phyloP scores from a whole-genome alignment of 2,888 invertebrate genomes.

The Phyto melanocephala region DNA sequence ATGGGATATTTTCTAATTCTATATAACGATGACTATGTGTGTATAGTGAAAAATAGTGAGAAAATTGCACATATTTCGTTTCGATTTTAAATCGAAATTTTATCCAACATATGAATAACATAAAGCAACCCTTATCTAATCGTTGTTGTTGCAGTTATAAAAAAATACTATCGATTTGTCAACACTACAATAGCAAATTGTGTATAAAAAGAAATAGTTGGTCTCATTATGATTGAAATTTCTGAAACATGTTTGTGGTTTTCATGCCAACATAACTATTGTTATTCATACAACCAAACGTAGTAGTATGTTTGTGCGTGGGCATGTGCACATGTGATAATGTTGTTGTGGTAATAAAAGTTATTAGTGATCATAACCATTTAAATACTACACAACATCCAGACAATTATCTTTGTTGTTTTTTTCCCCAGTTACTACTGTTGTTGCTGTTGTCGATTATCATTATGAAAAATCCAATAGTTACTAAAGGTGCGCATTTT shows the following conservation, averaged over 20 bases:
- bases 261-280: neutral
- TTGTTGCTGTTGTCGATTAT: neutral
- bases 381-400: neutral
- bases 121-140: no score
- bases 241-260: constrained; percentile 27
- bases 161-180: no score
- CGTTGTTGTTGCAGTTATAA: no score
- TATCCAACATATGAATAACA: no score
- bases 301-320: neutral
- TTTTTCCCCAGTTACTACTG: no score
- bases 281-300: constrained; percentile 18
- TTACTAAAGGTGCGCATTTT: neutral
- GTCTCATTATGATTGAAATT: neutral
- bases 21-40: no score
- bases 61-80: no score
- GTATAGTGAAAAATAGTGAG: no score
- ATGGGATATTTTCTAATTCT: no score
- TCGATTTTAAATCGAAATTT: no score
- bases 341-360: constrained; percentile 29
- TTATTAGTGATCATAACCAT: constrained; percentile 44
- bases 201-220: neutral
- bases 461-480: neutral
- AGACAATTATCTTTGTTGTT: neutral
- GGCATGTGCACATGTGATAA: neutral
- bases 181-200: no score